phyloP scores from a whole-genome alignment of 1,140 invertebrate species.

The Teleogryllus occipitalis region DNA sequence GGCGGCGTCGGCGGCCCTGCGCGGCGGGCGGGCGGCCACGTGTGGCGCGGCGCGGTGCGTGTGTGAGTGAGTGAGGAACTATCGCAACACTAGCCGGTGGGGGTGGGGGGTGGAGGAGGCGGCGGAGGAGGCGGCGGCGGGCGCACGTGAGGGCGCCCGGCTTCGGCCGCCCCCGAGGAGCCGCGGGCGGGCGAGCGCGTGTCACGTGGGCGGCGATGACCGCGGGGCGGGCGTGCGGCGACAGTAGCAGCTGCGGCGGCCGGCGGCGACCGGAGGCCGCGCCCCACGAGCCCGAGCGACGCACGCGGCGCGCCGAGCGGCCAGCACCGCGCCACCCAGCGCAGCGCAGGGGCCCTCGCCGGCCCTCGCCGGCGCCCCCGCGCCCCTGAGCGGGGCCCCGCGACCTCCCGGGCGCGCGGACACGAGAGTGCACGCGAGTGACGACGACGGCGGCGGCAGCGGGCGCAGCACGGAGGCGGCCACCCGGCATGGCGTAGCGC shows the following conservation, averaged over 20 bases:
- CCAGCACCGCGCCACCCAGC: background rate
- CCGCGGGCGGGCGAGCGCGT: background rate
- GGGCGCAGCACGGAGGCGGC: too few relatives aligned
- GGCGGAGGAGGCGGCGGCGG: too few relatives aligned
- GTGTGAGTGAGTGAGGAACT: background rate
- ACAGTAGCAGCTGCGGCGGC: too few relatives aligned
- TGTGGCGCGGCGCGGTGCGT: background rate
- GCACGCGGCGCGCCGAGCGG: too few relatives aligned
- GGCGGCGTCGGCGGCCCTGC: too few relatives aligned
- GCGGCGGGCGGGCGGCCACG: too few relatives aligned
- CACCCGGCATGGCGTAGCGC: background rate
- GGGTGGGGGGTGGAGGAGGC: background rate
- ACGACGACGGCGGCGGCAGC: background rate
- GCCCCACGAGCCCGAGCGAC: too few relatives aligned
- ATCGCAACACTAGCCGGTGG: background rate
- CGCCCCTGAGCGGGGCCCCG: too few relatives aligned
- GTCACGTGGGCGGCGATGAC: background rate
- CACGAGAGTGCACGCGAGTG: background rate
- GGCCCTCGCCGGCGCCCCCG: too few relatives aligned
- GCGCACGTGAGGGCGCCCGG: background rate
- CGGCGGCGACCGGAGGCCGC: background rate
- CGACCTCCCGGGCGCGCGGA: too few relatives aligned
- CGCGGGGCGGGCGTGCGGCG: too few relatives aligned
- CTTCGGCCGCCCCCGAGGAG: background rate
- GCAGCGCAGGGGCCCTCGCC: background rate